Evolutionary conservation across 2,797 vertebrate genomes (phyloP).

Genomic region (Alcedo quadribrachys): DNA sequence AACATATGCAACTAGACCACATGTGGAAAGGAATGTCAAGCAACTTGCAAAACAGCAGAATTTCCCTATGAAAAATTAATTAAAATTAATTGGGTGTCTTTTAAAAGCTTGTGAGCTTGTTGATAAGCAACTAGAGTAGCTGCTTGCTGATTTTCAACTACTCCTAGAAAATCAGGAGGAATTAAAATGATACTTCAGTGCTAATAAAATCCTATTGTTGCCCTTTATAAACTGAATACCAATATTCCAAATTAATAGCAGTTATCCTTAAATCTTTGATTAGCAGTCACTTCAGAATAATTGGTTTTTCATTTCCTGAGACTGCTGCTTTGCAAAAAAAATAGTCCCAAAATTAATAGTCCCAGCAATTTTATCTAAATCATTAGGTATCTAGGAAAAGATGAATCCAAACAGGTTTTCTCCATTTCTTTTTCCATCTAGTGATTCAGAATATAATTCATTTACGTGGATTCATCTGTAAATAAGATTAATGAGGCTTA

Average conservation of each 20-base stretch:
- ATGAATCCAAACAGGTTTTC: not conserved
- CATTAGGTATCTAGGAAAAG: not conserved
- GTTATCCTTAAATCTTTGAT: not conserved
- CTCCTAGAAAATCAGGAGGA: not conserved
- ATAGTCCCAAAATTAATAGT: not conserved
- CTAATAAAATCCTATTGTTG: not conserved
- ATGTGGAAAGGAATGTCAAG: slow-evolving; percentile 6
- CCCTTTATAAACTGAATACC: not conserved
- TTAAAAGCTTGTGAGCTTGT: slow-evolving; percentile 4
- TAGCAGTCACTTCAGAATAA: not conserved
- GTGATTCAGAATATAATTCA: not conserved
- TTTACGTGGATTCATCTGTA: not conserved
- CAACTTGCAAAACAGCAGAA: slow-evolving; percentile 3
- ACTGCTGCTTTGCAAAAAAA: not conserved
- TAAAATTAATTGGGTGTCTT: slow-evolving; percentile 9
- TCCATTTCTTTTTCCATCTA: not conserved
- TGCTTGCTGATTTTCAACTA: slow-evolving; percentile 12
- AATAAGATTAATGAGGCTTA: not conserved
- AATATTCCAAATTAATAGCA: not conserved
- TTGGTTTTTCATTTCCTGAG: not conserved
- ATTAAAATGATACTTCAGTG: not conserved
- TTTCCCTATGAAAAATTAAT: slow-evolving; percentile 7
- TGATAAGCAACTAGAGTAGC: not conserved
- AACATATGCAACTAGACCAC: not conserved
- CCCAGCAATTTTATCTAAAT: not conserved